A percentile compares a stretch with the other conserved stretches of the same genome.
These are phyloP conservation scores for Melikaiella ostensackeni DNA, from an alignment of 2,888 invertebrate species.

Conservation along the genomic window DNA sequence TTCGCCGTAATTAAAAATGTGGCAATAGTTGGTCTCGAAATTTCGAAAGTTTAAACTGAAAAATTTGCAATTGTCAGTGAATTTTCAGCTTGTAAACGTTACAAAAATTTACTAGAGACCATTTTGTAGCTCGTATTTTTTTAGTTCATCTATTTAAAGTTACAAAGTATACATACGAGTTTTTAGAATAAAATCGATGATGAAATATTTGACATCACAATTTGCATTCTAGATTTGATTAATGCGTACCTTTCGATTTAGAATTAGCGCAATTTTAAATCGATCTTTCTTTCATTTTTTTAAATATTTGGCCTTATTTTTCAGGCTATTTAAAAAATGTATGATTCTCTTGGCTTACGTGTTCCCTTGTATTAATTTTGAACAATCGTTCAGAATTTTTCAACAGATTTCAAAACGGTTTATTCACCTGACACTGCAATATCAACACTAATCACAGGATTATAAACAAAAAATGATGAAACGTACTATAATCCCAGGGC, in stretches of 20 bases:
- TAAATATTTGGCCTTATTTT: no score
- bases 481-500: conserved; percentile 33
- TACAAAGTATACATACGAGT: background rate
- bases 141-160: background rate
- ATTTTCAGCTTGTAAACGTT: background rate
- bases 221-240: background rate
- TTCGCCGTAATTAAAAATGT: no score
- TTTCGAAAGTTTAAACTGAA: no score
- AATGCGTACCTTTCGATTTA: background rate
- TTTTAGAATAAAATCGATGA: background rate
- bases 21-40: no score
- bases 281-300: background rate
- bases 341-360: background rate
- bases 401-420: background rate
- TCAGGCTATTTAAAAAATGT: background rate
- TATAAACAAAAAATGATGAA: background rate
- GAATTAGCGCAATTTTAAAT: background rate
- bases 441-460: background rate
- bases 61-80: no score
- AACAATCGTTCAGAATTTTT: background rate
- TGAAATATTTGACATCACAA: background rate
- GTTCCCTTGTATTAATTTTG: background rate
- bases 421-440: background rate
- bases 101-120: background rate
- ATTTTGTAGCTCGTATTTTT: background rate